Conservation (phyloP, 35 echinoderm and acorn worm genomes). For the Ptychodera flava region DNA sequence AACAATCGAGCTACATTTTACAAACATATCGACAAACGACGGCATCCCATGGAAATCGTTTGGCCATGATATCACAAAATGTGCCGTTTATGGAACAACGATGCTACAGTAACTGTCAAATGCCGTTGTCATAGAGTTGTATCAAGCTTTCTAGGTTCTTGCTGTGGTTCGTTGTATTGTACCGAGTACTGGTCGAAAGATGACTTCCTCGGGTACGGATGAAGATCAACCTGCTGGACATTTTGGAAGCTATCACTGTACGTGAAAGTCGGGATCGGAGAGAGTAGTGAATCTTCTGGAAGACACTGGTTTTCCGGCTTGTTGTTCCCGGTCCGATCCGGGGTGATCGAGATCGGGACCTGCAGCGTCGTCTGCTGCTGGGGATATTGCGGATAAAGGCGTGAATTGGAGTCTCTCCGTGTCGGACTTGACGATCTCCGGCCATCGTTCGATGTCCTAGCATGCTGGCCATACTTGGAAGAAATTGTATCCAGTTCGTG, state of each 20-base stretch:
- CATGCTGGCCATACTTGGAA: neutral
- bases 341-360: neutral
- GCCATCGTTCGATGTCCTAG: neutral
- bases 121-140: too few relatives aligned
- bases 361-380: neutral
- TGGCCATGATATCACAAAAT: too few relatives aligned
- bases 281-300: neutral
- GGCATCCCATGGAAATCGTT: too few relatives aligned
- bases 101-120: too few relatives aligned
- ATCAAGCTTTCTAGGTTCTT: too few relatives aligned
- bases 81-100: too few relatives aligned
- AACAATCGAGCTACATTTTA: too few relatives aligned
- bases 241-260: neutral
- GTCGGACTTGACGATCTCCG: neutral
- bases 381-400: neutral
- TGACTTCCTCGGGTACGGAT: neutral
- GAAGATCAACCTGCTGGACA: neutral
- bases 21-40: too few relatives aligned
- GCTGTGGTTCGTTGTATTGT: neutral
- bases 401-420: neutral
- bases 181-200: neutral
- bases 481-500: neutral
- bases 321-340: neutral
- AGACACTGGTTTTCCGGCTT: neutral
- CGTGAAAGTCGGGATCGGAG: neutral